Evolutionary conservation across 1,140 invertebrate species (phyloP).

Genomic region (Cylas formicarius): DNA sequence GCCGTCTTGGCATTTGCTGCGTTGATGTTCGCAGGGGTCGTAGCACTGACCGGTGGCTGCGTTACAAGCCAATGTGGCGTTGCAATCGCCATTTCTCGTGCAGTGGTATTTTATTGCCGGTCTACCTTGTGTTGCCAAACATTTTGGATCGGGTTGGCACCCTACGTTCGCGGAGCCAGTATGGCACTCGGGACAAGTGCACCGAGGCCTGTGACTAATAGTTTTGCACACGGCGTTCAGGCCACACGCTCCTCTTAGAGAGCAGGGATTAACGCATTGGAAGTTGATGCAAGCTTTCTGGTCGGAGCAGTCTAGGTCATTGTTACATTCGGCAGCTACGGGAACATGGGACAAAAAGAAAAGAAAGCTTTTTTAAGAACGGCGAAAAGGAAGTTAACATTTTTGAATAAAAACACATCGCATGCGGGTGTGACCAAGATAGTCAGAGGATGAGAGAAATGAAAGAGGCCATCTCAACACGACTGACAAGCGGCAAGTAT

Average conservation of each 20-base stretch:
- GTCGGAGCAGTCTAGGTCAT: slow-evolving; percentile 81
- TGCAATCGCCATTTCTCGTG: slow-evolving; percentile 62
- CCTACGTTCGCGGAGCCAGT: slow-evolving; percentile 68
- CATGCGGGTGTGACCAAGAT: slow-evolving; percentile 54
- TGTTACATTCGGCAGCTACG: slow-evolving; percentile 81
- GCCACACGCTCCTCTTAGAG: slow-evolving; percentile 77
- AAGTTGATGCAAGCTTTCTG: slow-evolving; percentile 84
- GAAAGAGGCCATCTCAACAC: slow-evolving; percentile 41
- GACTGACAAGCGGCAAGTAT: slow-evolving; percentile 52
- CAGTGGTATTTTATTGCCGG: slow-evolving; percentile 48
- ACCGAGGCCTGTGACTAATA: slow-evolving; percentile 72
- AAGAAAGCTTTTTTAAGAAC: slow-evolving; percentile 66
- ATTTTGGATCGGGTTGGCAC: slow-evolving; percentile 70
- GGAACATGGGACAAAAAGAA: slow-evolving; percentile 46
- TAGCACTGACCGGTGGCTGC: slow-evolving; percentile 59
- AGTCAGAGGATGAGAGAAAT: slow-evolving; percentile 42
- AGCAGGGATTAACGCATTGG: slow-evolving; percentile 83
- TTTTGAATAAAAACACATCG: slow-evolving; percentile 56
- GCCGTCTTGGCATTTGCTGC: slow-evolving; percentile 63
- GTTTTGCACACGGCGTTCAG: slow-evolving; percentile 80
- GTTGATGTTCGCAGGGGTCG: slow-evolving; percentile 62
- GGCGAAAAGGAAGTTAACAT: slow-evolving; percentile 60
- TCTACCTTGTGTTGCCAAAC: slow-evolving; percentile 50
- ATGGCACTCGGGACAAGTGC: slow-evolving; percentile 81
- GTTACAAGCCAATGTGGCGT: slow-evolving; percentile 66